Evolutionary conservation across 2,888 invertebrate species (phyloP), one percentile per base, ranked within the genome.

Genomic region (Cylloceria caligata): DNA sequence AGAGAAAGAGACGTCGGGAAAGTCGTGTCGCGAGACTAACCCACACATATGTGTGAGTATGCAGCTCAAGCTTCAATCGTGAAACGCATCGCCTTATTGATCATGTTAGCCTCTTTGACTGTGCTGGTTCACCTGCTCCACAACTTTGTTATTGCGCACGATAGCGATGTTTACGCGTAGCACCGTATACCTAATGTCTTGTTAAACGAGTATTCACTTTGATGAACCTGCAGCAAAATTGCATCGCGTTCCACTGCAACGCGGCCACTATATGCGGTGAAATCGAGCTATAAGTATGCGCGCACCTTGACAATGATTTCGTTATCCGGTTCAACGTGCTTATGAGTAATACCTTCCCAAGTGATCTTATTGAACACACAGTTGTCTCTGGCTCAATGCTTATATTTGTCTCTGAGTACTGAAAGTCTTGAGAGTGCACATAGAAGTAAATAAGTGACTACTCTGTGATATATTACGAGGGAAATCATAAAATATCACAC

Each of bases 231-330:
- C 45, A 36, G 55, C 34, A 45, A 72, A 78, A 72, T 65, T 30
- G 64, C 64, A 42, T 65, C 1, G 49, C 52, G 1, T 3, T 24
- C 24, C 39, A n/a, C 19, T 60, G 11, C 62, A 19, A 45, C 30
- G 39, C 39, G 36, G 24, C 21, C 5, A 16, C 30, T 13, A 30
- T 42, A 27, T 19, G 21, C 36, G 52, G 42, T 27, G 69, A 55
- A 57, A 57, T 71, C 55, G 55, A 69, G 39, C 24, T 39, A 6
- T 9, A 24, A n/a, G 55, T 11, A 42, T 16, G n/a, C 27, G 49
- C 21, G 52, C 80, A 75, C 80, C 80, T 75, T 80, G 80, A 80
- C 80, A 75, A 76, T 80, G 80, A 80, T 80, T 76, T 71, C 30
- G 65, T 65, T 75, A 75, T 57, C 65, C 71, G 65, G 75, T 75